Evolutionary conservation across 2,113 vertebrate species (phyloP), one percentile per base, ranked within the genome.

Genomic region (Nycticorax nycticorax): DNA sequence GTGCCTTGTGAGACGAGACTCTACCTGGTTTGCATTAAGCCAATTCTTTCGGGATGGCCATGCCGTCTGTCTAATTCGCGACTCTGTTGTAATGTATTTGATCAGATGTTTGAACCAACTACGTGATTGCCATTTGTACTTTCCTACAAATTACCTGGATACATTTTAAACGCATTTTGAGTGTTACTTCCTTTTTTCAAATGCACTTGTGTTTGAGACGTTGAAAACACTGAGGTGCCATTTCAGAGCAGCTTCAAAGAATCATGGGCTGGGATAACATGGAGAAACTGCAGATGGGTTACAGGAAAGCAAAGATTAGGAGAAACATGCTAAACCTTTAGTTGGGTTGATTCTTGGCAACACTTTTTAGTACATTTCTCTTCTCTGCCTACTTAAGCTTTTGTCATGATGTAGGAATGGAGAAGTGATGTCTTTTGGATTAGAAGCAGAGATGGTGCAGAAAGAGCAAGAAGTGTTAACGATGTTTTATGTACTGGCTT

Each of bases 381-480:
- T 93, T 76, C 37, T 86, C 72, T 86, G 26, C 41, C 57, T 69
- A 16, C 20, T 89, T 76, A 75, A 59, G 71, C 53, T 88, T 91
- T 76, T 85, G 41, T 80, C 74, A 48, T 72, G 74, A 83, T 53
- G 32, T 35, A 74, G 71, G 57, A 89, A 91, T 73, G 62, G 43
- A 68, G 73, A 82, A 79, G 45, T 55, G 4, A 76, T 91, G 41
- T 66, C 30, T 92, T 85, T 88, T 91, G 73, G 74, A 93, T 91
- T 92, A 82, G 55, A 93, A 82, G 66, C 37, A 69, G 84, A 88
- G 74, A 69, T 69, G n/a, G 72, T 91, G 53, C 69, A 96, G 89
- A 92, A 95, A 79, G 89, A 95, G 66, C 80, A 95, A 82, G 85
- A 88, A 73, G 55, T 47, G 55, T 69, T 94, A 93, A 92, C 6